These are phyloP conservation scores for Stegastes partitus DNA, from an alignment of 2,113 vertebrate species.

Conservation along the genomic window DNA sequence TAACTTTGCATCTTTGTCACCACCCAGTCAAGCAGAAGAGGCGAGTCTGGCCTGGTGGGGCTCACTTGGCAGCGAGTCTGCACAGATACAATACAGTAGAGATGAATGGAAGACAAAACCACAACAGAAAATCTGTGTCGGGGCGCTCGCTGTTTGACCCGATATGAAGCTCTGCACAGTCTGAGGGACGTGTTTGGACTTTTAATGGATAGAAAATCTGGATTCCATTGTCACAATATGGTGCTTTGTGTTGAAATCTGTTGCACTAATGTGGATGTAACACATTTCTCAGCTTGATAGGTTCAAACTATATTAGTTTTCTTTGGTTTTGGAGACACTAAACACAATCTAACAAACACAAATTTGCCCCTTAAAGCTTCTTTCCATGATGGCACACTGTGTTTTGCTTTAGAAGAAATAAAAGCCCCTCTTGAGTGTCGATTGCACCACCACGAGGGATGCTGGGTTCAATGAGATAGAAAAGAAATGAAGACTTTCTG, in stretches of 20 bases:
- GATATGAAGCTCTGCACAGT: conserved; percentile 29
- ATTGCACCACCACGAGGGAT: too few species aligned
- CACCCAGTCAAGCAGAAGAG: conserved; percentile 77
- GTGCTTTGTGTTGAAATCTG: not conserved
- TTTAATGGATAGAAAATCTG: not conserved
- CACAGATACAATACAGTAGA: conserved; percentile 67
- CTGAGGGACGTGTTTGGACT: conserved; percentile 60
- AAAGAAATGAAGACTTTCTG: too few species aligned
- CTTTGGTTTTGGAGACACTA: not conserved
- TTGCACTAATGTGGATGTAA: too few species aligned
- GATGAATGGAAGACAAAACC: conserved; percentile 68
- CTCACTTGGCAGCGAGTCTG: conserved; percentile 64
- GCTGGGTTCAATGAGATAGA: too few species aligned
- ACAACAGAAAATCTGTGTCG: conserved; percentile 51
- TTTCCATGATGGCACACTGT: too few species aligned
- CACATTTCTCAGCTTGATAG: not conserved
- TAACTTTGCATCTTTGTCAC: conserved; percentile 72
- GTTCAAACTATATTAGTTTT: not conserved
- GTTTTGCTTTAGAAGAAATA: too few species aligned
- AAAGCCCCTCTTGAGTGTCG: too few species aligned
- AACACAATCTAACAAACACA: not conserved
- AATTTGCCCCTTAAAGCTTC: not conserved
- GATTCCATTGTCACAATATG: not conserved
- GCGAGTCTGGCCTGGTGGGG: conserved; percentile 47
- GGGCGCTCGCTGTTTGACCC: conserved; percentile 40